Percentiles rank a stretch among this genome's conserved stretches.
These are phyloP conservation scores for Notolepis coatsorum DNA, from an alignment of 2,797 vertebrate genomes.

Conservation along the genomic window DNA sequence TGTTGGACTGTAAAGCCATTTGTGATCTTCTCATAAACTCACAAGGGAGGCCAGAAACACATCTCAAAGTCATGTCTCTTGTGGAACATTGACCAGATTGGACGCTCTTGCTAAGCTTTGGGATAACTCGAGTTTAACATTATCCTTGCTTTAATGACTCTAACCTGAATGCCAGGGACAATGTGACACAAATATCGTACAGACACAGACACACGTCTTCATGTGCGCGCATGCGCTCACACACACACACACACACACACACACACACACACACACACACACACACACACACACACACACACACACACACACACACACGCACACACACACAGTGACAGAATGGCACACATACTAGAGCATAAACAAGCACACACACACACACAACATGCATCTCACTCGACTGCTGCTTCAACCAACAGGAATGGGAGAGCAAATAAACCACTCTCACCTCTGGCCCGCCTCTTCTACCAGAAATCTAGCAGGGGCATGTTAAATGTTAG, in stretches of 20 bases:
- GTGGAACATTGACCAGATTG: conserved; percentile 49
- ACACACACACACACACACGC: background rate
- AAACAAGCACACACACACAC: background rate
- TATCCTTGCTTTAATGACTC: conserved; percentile 39
- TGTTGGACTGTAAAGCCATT: background rate
- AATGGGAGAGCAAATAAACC: conserved; percentile 50
- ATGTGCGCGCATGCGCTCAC: no score
- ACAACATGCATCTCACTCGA: conserved; percentile 26
- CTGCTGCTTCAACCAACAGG: conserved; percentile 57
- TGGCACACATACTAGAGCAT: background rate
- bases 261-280: background rate
- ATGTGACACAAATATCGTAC: conserved; percentile 5
- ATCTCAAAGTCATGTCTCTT: conserved; percentile 14
- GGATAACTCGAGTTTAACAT: conserved; percentile 52
- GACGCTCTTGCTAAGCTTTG: conserved; percentile 24
- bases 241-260: background rate
- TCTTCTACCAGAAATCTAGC: conserved; percentile 58
- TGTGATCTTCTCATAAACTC: conserved; percentile 13
- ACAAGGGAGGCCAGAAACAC: conserved; percentile 9
- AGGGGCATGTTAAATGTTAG: conserved; percentile 67
- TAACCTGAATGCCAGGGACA: conserved; percentile 35
- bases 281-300: background rate
- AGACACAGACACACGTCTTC: background rate
- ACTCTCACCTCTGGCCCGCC: conserved; percentile 57
- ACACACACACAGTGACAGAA: background rate